Percentiles rank a stretch among this genome's conserved stretches.
Evolutionary conservation across 2,888 invertebrate species (phyloP).

Genomic region (Tetramorium bicarinatum): DNA sequence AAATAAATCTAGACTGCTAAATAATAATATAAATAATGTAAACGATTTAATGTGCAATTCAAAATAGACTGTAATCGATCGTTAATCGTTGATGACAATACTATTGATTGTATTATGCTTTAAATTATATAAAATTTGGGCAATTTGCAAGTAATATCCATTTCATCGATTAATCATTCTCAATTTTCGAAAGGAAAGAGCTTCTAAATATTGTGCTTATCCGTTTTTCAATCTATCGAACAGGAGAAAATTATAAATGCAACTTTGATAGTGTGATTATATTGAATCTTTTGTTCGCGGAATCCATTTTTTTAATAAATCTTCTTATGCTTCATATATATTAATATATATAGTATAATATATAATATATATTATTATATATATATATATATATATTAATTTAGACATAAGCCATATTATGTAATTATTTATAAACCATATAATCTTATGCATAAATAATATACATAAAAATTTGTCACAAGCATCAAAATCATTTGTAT

Average conservation of each 20-base stretch:
- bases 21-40: conserved; percentile 23
- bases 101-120: neutral
- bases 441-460: conserved; percentile 48
- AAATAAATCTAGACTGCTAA: neutral
- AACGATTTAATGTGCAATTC: conserved; percentile 17
- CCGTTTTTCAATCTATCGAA: conserved; percentile 6
- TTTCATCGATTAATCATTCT: neutral
- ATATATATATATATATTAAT: neutral
- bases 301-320: neutral
- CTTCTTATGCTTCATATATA: conserved; percentile 3
- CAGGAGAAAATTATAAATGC: conserved; percentile 16
- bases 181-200: neutral
- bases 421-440: conserved; percentile 22
- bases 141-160: neutral
- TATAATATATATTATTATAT: too few relatives aligned
- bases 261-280: neutral
- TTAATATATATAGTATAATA: neutral
- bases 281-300: neutral
- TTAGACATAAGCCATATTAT: conserved; percentile 32
- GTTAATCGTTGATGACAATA: neutral
- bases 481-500: conserved; percentile 43
- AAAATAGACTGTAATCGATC: neutral
- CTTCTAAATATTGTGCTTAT: conserved; percentile 21
- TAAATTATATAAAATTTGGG: neutral
- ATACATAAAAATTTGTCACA: conserved; percentile 23